Conservation (phyloP, 1,140 invertebrate species). For the Diploscapter pachys region DNA sequence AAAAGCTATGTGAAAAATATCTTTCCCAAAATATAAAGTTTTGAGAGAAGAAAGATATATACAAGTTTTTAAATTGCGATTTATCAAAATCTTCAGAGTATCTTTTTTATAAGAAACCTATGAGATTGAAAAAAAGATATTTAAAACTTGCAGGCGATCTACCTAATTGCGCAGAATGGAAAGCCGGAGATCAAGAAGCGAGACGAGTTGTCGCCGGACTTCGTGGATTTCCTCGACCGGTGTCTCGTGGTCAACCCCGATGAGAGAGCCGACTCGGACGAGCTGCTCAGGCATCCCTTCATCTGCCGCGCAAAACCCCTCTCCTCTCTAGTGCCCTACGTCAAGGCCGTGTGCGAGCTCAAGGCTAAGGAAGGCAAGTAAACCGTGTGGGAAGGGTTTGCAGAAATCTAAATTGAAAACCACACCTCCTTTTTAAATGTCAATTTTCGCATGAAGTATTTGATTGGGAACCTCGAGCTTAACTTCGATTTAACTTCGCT, state of each 20-base stretch:
- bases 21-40: neutral
- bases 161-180: slow-evolving; percentile 58
- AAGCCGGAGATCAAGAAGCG: slow-evolving; percentile 56
- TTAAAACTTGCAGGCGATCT: slow-evolving; percentile 49
- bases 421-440: no score
- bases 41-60: neutral
- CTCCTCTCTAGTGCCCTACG: slow-evolving; percentile 51
- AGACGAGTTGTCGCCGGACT: slow-evolving; percentile 47
- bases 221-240: slow-evolving; percentile 53
- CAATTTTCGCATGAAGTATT: no score
- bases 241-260: slow-evolving; percentile 34
- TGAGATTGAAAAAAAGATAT: slow-evolving; percentile 5
- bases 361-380: slow-evolving; percentile 13
- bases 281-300: slow-evolving; percentile 53
- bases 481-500: no score
- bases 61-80: slow-evolving; percentile 20
- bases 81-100: neutral
- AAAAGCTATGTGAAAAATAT: no score
- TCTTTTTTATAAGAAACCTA: slow-evolving; percentile 5
- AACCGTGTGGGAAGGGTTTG: no score
- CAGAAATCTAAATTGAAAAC: no score
- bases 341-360: slow-evolving; percentile 49
- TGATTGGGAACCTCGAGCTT: no score
- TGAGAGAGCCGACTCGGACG: slow-evolving; percentile 49
- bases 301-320: slow-evolving; percentile 51